Percentiles rank a stretch among this genome's conserved stretches.
Conservation (phyloP, 2,888 invertebrate genomes). For the Pocota personata region DNA sequence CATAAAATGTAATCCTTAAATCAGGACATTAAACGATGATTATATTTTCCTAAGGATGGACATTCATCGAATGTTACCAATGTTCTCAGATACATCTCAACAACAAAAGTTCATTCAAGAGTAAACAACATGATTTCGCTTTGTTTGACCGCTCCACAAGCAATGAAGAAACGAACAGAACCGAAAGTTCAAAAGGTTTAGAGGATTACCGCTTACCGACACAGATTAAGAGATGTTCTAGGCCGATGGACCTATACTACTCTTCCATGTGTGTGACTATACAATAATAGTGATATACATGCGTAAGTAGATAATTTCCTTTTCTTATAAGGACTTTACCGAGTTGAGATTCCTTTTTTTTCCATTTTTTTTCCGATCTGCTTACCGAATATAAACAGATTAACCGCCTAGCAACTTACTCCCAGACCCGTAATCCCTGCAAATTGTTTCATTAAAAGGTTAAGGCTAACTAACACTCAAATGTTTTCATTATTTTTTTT, state of each 20-base stretch:
- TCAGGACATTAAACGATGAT: slow-evolving; percentile 73
- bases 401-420: slow-evolving; percentile 83
- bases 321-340: slow-evolving; percentile 66
- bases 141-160: slow-evolving; percentile 69
- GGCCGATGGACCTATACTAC: slow-evolving; percentile 22
- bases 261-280: slow-evolving; percentile 44
- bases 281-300: slow-evolving; percentile 65
- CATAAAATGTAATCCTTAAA: slow-evolving; percentile 66
- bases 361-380: slow-evolving; percentile 77
- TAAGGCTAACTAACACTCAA: slow-evolving; percentile 82
- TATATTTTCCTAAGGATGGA: slow-evolving; percentile 55
- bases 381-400: slow-evolving; percentile 83
- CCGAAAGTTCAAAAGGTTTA: slow-evolving; percentile 81
- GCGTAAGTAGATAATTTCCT: slow-evolving; percentile 73
- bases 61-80: slow-evolving; percentile 12
- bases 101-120: slow-evolving; percentile 80
- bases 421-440: slow-evolving; percentile 79
- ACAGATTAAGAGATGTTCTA: slow-evolving; percentile 82
- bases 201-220: slow-evolving; percentile 81
- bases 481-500: slow-evolving; percentile 51
- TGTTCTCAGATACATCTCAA: slow-evolving; percentile 41
- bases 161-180: slow-evolving; percentile 16
- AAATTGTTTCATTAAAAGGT: slow-evolving; percentile 83
- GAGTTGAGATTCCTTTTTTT: slow-evolving; percentile 75
- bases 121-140: slow-evolving; percentile 79